These are phyloP conservation scores for Cassiopea xamachana DNA, from an alignment of 30 jellyfish, hydroid and myxozoan genomes.

Conservation along the genomic window DNA sequence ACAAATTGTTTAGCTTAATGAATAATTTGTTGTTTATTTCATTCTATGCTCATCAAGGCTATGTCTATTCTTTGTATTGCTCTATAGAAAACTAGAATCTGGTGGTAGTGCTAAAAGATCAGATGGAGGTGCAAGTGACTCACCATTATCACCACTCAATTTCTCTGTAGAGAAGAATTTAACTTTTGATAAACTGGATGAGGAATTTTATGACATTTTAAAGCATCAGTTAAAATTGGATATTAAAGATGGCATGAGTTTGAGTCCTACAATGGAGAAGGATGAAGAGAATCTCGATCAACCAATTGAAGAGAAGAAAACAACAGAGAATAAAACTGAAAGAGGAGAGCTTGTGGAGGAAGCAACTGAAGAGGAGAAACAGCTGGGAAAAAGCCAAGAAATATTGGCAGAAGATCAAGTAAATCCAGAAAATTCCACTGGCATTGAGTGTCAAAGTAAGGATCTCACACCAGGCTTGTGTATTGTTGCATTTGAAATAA, in stretches of 20 bases:
- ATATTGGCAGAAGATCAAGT: background rate
- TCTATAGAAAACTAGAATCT: background rate
- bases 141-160: conserved; percentile 13
- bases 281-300: background rate
- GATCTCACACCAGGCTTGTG: no score
- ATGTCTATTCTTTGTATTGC: background rate
- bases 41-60: background rate
- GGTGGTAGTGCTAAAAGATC: background rate
- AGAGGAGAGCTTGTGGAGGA: background rate
- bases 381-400: background rate
- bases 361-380: background rate
- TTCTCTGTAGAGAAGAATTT: conserved; percentile 35
- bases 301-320: background rate
- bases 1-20: no score
- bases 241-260: background rate
- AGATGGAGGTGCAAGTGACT: background rate
- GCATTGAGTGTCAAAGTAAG: no score
- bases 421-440: no score
- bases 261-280: background rate
- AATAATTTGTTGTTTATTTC: background rate
- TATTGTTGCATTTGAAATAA: no score
- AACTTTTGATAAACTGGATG: conserved; percentile 64
- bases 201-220: conserved; percentile 62
- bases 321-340: background rate
- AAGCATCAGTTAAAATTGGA: conserved; percentile 43